Conservation (phyloP, 2,888 invertebrate genomes). For the Dynastes grantii region DNA sequence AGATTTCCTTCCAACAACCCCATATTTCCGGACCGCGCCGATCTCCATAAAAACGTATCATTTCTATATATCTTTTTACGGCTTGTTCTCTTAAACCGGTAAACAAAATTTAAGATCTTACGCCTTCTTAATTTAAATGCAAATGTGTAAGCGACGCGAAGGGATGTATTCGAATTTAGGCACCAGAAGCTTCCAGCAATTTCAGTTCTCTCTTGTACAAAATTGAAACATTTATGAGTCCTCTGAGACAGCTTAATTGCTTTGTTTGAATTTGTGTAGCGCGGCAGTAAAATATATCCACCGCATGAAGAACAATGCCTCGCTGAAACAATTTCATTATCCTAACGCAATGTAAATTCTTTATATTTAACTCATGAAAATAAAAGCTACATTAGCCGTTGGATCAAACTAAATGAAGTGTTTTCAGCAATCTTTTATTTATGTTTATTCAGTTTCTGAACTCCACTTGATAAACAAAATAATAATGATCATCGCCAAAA, state of each 20-base stretch:
- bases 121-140: constrained; percentile 50
- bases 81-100: constrained; percentile 44
- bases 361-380: background rate
- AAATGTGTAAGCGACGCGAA: constrained; percentile 40
- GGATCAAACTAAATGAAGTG: too few relatives aligned
- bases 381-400: background rate
- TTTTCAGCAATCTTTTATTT: background rate
- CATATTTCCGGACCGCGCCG: constrained; percentile 37
- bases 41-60: constrained; percentile 47
- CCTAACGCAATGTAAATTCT: background rate
- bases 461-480: too few relatives aligned
- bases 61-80: constrained; percentile 44
- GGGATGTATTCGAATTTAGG: constrained; percentile 24
- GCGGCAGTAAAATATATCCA: constrained; percentile 34
- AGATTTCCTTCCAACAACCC: constrained; percentile 42
- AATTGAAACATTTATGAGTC: constrained; percentile 47
- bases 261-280: constrained; percentile 42
- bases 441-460: too few relatives aligned
- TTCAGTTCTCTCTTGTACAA: constrained; percentile 36
- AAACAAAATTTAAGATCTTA: constrained; percentile 50
- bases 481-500: too few relatives aligned
- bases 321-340: constrained; percentile 35
- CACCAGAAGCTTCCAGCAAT: constrained; percentile 16
- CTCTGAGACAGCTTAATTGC: constrained; percentile 42
- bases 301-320: constrained; percentile 34